These are phyloP conservation scores for Barbus barbus DNA, from an alignment of 2,113 vertebrate species.

Conservation along the genomic window DNA sequence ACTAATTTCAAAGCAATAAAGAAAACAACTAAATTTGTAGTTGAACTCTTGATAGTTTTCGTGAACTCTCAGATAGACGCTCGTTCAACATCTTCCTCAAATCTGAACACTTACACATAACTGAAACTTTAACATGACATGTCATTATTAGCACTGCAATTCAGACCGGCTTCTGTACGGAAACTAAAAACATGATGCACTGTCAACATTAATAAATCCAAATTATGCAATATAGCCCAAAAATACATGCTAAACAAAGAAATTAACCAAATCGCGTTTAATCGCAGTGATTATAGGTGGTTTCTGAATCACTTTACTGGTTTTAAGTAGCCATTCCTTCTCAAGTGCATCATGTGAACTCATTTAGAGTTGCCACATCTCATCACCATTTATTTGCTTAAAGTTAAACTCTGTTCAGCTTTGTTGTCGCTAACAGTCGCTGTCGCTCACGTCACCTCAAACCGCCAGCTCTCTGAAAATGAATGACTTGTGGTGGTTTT, in stretches of 20 bases:
- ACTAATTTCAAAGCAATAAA: constrained; percentile 8
- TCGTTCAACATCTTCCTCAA: neutral
- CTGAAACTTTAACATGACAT: neutral
- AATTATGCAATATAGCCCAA: neutral
- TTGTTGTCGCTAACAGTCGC: neutral
- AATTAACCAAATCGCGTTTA: too few species aligned
- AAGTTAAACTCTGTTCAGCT: neutral
- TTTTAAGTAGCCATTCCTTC: too few species aligned
- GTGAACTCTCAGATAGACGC: neutral
- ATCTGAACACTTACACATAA: neutral
- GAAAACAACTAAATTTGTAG: constrained; percentile 15
- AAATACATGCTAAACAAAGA: neutral
- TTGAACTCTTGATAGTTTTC: constrained; percentile 8
- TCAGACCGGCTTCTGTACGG: neutral
- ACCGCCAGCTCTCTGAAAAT: neutral
- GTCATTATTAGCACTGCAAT: neutral
- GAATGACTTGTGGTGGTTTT: neutral
- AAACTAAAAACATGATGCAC: neutral
- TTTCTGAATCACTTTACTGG: too few species aligned
- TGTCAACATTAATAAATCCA: neutral
- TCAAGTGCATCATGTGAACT: too few species aligned
- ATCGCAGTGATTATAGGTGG: too few species aligned
- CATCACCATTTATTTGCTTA: neutral
- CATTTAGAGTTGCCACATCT: neutral
- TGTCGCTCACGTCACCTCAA: neutral